phyloP scores from a whole-genome alignment of 2,888 invertebrate species.

The Gerris lacustris region DNA sequence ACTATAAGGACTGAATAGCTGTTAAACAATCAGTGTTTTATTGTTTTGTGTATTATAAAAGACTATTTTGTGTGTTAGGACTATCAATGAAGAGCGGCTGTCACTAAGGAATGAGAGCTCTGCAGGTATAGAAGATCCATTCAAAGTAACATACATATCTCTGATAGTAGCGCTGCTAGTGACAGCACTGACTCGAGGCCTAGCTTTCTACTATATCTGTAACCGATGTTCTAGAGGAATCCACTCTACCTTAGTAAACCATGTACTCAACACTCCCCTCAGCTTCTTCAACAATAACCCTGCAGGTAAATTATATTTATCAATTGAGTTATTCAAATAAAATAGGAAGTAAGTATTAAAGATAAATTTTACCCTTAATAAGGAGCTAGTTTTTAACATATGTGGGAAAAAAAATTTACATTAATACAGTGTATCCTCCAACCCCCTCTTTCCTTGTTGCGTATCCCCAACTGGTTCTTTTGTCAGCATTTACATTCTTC shows the following conservation, averaged over 20 bases:
- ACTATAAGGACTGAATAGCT: too few relatives aligned
- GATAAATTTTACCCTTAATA: too few relatives aligned
- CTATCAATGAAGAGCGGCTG: not conserved
- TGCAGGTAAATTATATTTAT: slow-evolving; percentile 45
- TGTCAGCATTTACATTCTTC: too few relatives aligned
- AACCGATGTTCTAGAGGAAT: slow-evolving; percentile 61
- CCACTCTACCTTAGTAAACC: slow-evolving; percentile 65
- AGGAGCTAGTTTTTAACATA: too few relatives aligned
- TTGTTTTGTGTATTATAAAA: too few relatives aligned
- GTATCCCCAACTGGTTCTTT: too few relatives aligned
- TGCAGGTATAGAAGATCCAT: not conserved
- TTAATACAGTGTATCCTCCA: too few relatives aligned
- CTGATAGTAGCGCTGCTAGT: slow-evolving; percentile 20
- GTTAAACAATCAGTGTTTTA: too few relatives aligned
- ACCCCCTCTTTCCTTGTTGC: too few relatives aligned
- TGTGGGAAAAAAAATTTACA: too few relatives aligned
- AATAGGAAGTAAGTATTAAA: too few relatives aligned
- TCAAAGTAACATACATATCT: not conserved
- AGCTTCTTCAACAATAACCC: slow-evolving; percentile 75
- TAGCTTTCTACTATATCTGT: slow-evolving; percentile 59
- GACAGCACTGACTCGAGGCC: slow-evolving; percentile 41
- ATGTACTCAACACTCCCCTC: slow-evolving; percentile 62
- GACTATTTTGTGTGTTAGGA: not conserved
- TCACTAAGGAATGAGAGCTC: not conserved
- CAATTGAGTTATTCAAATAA: too few relatives aligned